These are phyloP conservation scores for Thinocorus orbignyianus DNA, from an alignment of 2,113 vertebrate genomes.

Conservation along the genomic window DNA sequence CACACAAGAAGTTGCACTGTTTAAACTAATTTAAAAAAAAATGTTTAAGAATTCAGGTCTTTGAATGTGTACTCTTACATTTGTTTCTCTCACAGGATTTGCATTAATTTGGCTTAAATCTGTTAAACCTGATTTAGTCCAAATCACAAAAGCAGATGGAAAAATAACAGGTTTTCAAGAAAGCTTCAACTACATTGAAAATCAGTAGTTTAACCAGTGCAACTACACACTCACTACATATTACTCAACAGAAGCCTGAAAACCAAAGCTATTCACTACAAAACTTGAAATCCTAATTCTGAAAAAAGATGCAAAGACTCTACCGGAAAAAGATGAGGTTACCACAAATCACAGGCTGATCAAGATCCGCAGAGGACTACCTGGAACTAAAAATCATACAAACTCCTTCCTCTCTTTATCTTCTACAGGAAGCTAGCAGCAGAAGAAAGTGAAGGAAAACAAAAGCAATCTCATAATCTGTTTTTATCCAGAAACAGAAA, in stretches of 20 bases:
- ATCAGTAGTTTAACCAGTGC: constrained; percentile 39
- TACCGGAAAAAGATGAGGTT: constrained; percentile 3
- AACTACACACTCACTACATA: neutral
- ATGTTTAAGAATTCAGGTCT: neutral
- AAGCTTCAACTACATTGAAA: neutral
- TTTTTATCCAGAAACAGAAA: neutral
- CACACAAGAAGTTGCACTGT: neutral
- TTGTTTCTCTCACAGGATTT: neutral
- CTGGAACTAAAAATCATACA: constrained; percentile 52
- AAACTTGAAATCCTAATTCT: constrained; percentile 24
- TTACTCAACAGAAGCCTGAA: neutral
- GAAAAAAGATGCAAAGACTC: constrained; percentile 33
- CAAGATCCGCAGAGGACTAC: constrained; percentile 30
- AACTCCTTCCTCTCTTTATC: constrained; percentile 38
- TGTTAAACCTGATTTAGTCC: neutral
- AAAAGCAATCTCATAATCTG: neutral
- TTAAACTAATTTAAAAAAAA: neutral
- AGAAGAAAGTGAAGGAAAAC: constrained; percentile 25
- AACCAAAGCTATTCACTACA: neutral
- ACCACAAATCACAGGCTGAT: constrained; percentile 24
- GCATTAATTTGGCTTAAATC: neutral
- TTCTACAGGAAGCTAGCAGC: constrained; percentile 23
- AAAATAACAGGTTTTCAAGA: neutral
- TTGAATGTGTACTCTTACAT: neutral
- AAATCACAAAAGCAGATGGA: neutral